Conservation (phyloP, 1,140 invertebrate genomes). For the Ceratitis capitata region DNA sequence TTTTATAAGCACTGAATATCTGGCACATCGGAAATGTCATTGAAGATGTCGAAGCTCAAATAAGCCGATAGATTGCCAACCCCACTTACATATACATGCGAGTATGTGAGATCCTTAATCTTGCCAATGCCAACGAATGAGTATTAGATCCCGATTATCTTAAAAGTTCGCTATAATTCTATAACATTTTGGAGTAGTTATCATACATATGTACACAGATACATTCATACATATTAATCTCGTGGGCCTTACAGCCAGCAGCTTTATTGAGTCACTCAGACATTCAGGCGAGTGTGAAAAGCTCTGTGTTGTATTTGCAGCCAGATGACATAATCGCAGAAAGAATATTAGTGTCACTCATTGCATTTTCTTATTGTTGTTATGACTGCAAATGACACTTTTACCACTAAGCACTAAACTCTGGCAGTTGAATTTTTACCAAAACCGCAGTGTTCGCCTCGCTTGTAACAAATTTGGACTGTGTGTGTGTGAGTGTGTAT, state of each 20-base stretch:
- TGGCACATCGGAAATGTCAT: too few relatives aligned
- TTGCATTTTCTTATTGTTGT: constrained; percentile 29
- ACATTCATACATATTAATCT: background rate
- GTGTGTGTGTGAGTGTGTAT: background rate
- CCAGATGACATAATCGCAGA: constrained; percentile 8
- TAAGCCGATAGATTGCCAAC: too few relatives aligned
- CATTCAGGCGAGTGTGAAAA: background rate
- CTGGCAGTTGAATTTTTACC: background rate
- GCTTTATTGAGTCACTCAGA: too few relatives aligned
- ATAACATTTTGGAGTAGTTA: background rate
- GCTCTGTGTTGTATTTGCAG: too few relatives aligned
- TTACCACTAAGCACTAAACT: constrained; percentile 11
- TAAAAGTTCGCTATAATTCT: background rate
- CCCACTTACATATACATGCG: too few relatives aligned
- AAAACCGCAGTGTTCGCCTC: background rate
- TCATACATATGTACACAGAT: background rate
- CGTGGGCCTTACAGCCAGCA: too few relatives aligned
- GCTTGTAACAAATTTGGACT: background rate
- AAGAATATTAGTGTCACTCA: constrained; percentile 16
- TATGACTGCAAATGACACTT: background rate
- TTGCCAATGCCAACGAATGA: background rate
- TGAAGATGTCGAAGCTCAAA: too few relatives aligned
- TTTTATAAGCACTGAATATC: too few relatives aligned
- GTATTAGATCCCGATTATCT: background rate
- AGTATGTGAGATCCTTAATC: background rate